These are phyloP conservation scores for Pelobates fuscus DNA, from an alignment of 2,113 vertebrate genomes.

Conservation along the genomic window DNA sequence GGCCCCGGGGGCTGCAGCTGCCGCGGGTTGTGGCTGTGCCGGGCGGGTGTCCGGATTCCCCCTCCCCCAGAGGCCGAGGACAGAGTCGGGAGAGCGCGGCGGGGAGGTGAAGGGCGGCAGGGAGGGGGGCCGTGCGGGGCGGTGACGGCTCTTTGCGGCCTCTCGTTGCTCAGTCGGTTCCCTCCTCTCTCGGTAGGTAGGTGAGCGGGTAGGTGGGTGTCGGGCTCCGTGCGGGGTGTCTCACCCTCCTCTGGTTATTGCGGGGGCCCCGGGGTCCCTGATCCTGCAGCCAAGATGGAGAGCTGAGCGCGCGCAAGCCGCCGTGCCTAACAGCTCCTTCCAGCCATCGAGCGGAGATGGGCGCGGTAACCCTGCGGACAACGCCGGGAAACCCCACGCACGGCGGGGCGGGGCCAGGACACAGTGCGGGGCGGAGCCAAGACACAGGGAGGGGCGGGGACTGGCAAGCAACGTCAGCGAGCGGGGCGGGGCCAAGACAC, in stretches of 20 bases:
- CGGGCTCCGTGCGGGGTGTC: not conserved
- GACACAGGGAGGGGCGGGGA: not conserved
- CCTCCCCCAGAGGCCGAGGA: slow-evolving; percentile 33
- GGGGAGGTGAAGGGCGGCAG: slow-evolving; percentile 28
- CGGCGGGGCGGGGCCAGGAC: slow-evolving; percentile 33
- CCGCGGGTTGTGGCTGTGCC: not conserved
- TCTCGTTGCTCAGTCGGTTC: not conserved
- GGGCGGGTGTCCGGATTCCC: not conserved
- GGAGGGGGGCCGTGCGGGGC: slow-evolving; percentile 40
- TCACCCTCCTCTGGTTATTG: slow-evolving; percentile 13
- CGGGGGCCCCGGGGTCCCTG: not conserved
- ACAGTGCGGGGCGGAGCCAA: no score
- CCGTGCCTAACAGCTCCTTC: slow-evolving; percentile 65
- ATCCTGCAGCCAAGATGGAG: not conserved
- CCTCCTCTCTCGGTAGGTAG: not conserved
- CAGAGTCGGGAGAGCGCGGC: slow-evolving; percentile 9
- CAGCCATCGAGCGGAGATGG: slow-evolving; percentile 67
- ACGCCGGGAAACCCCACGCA: slow-evolving; percentile 65
- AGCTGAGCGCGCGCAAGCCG: not conserved
- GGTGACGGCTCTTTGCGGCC: slow-evolving; percentile 25
- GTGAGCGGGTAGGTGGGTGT: no score
- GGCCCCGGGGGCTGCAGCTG: slow-evolving; percentile 37
- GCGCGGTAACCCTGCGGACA: slow-evolving; percentile 66
- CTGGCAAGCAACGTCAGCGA: not conserved
- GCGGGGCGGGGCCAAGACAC: not conserved